Percentiles rank a stretch among this genome's conserved stretches.
Evolutionary conservation across 2,113 vertebrate species (phyloP).

Genomic region (Cranoglanis bouderius): DNA sequence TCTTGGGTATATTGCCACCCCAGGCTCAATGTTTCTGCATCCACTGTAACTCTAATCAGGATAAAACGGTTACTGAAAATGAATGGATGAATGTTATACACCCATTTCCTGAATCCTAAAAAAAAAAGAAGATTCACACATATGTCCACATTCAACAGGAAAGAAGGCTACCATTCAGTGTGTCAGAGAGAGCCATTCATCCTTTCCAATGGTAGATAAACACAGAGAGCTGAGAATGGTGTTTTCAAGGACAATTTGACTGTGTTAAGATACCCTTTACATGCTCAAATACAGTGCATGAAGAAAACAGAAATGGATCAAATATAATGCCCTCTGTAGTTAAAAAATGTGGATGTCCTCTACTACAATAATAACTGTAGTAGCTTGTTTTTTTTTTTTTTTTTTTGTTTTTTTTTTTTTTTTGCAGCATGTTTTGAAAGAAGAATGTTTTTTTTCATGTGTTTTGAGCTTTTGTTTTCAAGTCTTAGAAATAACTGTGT

Average conservation of each 20-base stretch:
- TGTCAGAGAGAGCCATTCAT: neutral
- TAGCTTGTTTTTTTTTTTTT: too few species aligned
- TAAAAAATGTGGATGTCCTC: neutral
- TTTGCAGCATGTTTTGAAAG: neutral
- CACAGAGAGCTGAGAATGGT: neutral
- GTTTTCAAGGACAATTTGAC: neutral
- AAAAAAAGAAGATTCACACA: neutral
- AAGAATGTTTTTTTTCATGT: neutral
- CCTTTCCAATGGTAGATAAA: neutral
- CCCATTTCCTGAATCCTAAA: neutral
- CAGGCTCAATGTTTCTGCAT: neutral
- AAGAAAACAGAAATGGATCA: neutral
- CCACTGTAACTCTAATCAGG: neutral
- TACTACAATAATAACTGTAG: neutral
- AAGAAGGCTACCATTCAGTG: neutral
- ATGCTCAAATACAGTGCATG: neutral
- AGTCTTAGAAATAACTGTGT: neutral
- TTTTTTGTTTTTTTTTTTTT: too few species aligned
- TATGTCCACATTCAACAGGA: neutral
- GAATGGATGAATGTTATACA: neutral
- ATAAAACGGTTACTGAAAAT: neutral
- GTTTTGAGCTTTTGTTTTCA: too few species aligned
- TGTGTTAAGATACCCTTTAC: neutral
- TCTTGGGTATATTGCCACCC: neutral
- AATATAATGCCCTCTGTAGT: neutral